Evolutionary conservation across 2,113 vertebrate genomes (phyloP).

Genomic region (Neodontobutis hainanensis): DNA sequence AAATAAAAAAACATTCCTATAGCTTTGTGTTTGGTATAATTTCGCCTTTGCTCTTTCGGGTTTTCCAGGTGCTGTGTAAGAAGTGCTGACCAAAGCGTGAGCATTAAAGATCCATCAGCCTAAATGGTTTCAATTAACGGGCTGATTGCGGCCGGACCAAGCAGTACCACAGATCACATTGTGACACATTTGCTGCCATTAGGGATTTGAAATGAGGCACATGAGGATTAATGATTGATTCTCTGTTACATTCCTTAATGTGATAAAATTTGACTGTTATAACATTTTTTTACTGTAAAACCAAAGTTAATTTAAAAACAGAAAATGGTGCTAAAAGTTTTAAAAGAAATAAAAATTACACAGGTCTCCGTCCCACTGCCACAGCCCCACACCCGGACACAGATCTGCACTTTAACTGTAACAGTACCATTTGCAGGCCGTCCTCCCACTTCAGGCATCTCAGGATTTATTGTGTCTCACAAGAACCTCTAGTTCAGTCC

Average conservation of each 20-base stretch:
- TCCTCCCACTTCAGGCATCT: too few species aligned
- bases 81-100: not conserved
- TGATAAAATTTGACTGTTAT: not conserved
- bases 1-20: conserved; percentile 30
- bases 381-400: too few species aligned
- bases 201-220: conserved; percentile 12
- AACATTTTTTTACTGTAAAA: too few species aligned
- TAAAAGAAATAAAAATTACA: too few species aligned
- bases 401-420: too few species aligned
- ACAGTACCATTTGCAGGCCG: too few species aligned
- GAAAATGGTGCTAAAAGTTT: too few species aligned
- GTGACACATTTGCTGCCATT: conserved; percentile 38
- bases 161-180: conserved; percentile 19
- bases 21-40: not conserved
- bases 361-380: too few species aligned
- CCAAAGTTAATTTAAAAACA: too few species aligned
- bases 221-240: not conserved
- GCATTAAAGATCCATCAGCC: conserved; percentile 10
- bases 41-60: not conserved
- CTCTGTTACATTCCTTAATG: not conserved
- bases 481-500: too few species aligned
- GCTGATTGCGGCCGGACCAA: not conserved
- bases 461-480: too few species aligned
- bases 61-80: conserved; percentile 2
- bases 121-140: not conserved